Evolutionary conservation across 2,113 vertebrate species (phyloP), one percentile per base, ranked within the genome.

Genomic region (Gymnocephalus cernua): DNA sequence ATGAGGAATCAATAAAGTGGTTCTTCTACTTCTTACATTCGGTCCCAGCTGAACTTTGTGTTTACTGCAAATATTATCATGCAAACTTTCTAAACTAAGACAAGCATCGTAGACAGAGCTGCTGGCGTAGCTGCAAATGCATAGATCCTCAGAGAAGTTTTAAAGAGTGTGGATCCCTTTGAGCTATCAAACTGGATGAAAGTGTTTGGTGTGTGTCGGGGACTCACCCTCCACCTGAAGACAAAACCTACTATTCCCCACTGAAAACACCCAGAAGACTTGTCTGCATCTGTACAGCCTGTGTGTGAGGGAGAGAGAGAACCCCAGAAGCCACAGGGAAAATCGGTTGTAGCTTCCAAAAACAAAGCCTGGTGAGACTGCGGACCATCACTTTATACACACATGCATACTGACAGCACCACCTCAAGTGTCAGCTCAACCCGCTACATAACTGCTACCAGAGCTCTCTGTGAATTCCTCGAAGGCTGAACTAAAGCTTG

Each of bases 241-340:
- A 56, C 19, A 68, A 51, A 51, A 53, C 27, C 21, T 63, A 50
- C 5, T 76, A 1, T 54, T 63, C 32, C 57, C 11, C 23, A 32
- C 27, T 54, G 44, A 45, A 78, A 53, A 68, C 48, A n/a, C 66
- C 29, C 48, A 38, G 48, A 38, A 53, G 66, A 53, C 66, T 23
- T 4, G 12, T 66, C 44, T 67, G n/a, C 32, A 89, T 81, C 70
- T 84, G 80, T 54, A 47, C 70, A 35, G 41, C 61, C 38, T 53
- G 50, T 23, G 50, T 11, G 50, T 0, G 16, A 21, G 19, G 21
- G 58, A 35, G 18, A 21, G 19, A 67, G 13, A 72, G 32, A 66
- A 59, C 35, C 44, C 29, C 59, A 59, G 65, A 57, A 62, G 38
- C 41, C 54, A 58, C 38, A 54, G 38, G 63, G 23, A 51, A 19